phyloP scores from a whole-genome alignment of 2,797 vertebrate genomes.

The Echeneis naucrates region DNA sequence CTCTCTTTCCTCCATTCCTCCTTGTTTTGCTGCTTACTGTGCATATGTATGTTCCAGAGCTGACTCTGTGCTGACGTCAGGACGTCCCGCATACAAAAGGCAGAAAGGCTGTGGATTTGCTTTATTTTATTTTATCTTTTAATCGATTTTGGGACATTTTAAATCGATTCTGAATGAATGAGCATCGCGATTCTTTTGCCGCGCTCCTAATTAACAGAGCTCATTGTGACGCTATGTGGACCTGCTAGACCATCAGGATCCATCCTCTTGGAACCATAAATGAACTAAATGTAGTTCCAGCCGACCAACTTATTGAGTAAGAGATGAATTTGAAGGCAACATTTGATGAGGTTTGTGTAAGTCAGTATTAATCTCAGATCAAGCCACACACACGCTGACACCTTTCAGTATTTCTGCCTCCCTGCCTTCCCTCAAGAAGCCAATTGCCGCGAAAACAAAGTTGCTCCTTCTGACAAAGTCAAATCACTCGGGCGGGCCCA shows the following conservation, averaged over 20 bases:
- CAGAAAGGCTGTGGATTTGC: too few relatives aligned
- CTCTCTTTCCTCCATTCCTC: too few relatives aligned
- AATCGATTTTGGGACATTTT: too few relatives aligned
- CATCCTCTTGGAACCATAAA: not conserved
- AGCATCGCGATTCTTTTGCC: too few relatives aligned
- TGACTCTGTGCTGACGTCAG: too few relatives aligned
- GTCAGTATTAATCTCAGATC: not conserved
- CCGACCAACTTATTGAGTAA: not conserved
- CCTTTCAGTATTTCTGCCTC: not conserved
- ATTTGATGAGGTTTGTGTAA: not conserved
- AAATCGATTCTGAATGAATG: too few relatives aligned
- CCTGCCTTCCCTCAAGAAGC: conserved; percentile 29
- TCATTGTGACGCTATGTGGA: not conserved
- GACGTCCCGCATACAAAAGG: too few relatives aligned
- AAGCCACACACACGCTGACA: not conserved
- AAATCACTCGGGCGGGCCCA: conserved; percentile 53
- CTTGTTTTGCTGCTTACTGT: too few relatives aligned
- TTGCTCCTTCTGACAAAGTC: conserved; percentile 67
- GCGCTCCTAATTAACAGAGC: not conserved
- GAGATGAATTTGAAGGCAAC: not conserved
- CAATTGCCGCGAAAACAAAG: conserved; percentile 44
- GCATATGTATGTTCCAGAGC: too few relatives aligned
- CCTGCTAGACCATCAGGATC: not conserved
- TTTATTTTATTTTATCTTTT: too few relatives aligned
- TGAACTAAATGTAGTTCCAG: not conserved